phyloP scores from a whole-genome alignment of 2,888 invertebrate species.

The Malthinus seriepunctatus region DNA sequence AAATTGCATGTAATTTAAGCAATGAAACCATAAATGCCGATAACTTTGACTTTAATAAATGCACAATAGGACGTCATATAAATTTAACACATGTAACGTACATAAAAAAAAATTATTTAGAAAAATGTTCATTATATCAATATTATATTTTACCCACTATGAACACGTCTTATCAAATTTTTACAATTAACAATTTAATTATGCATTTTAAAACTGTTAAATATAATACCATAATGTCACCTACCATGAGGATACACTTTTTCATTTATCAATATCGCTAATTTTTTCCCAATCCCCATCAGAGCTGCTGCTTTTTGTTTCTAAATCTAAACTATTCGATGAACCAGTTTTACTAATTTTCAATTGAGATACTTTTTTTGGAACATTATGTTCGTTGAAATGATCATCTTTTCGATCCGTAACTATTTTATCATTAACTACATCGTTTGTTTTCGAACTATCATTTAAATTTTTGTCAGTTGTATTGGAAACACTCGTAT shows the following conservation, averaged over 20 bases:
- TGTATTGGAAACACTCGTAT: background rate
- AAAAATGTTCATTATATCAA: too few species aligned
- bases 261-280: slow-evolving; percentile 45
- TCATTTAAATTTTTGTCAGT: slow-evolving; percentile 3
- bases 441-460: background rate
- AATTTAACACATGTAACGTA: too few species aligned
- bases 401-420: slow-evolving; percentile 23
- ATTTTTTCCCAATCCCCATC: slow-evolving; percentile 57
- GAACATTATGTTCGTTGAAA: slow-evolving; percentile 17
- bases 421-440: slow-evolving; percentile 18
- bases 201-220: background rate
- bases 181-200: too few species aligned
- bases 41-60: too few species aligned
- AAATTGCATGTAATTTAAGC: too few species aligned
- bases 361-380: slow-evolving; percentile 27
- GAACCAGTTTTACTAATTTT: slow-evolving; percentile 41
- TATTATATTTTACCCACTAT: too few species aligned
- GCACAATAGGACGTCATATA: too few species aligned
- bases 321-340: slow-evolving; percentile 43
- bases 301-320: slow-evolving; percentile 48
- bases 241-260: background rate
- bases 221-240: slow-evolving; percentile 1
- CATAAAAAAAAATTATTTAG: too few species aligned
- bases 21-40: too few species aligned
- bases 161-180: too few species aligned